Percentiles rank a stretch among this genome's conserved stretches.
Evolutionary conservation across 2,888 invertebrate species (phyloP).

Genomic region (Sphaerophoria taeniata): DNA sequence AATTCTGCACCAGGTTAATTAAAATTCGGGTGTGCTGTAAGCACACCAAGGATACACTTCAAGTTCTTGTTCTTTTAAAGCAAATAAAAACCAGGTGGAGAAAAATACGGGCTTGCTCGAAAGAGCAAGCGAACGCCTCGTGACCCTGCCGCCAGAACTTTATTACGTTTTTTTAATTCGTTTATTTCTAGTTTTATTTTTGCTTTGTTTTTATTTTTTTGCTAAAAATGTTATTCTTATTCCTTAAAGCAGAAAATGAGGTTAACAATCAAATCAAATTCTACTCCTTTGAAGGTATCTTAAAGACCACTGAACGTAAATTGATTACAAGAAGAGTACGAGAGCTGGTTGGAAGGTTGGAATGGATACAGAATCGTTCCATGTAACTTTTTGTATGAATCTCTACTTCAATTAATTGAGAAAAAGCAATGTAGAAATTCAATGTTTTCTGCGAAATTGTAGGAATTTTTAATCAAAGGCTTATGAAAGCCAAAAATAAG

Average conservation of each 20-base stretch:
- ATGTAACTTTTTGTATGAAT: constrained; percentile 14
- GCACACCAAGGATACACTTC: constrained; percentile 33
- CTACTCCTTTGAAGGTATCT: constrained; percentile 38
- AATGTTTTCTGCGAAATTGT: neutral
- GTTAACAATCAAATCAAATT: constrained; percentile 37
- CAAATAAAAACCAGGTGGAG: constrained; percentile 50
- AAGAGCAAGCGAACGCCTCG: neutral
- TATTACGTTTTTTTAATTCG: constrained; percentile 60
- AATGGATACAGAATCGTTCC: too few relatives aligned
- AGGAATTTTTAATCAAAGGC: too few relatives aligned
- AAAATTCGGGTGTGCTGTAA: constrained; percentile 49
- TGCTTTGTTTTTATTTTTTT: constrained; percentile 2
- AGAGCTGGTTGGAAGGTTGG: neutral
- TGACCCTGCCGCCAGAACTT: constrained; percentile 24
- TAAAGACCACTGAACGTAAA: too few relatives aligned
- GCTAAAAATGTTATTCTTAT: constrained; percentile 22
- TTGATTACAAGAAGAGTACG: neutral
- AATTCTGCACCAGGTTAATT: constrained; percentile 65
- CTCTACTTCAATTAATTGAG: constrained; percentile 36
- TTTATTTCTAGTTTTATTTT: constrained; percentile 19
- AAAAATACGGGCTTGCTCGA: neutral
- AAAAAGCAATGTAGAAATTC: constrained; percentile 4
- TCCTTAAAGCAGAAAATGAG: constrained; percentile 39
- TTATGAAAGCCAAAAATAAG: too few relatives aligned
- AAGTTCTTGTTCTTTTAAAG: constrained; percentile 27